Evolutionary conservation across 2,113 vertebrate genomes (phyloP), one percentile per base, ranked within the genome.

Genomic region (Cardinalis cardinalis): DNA sequence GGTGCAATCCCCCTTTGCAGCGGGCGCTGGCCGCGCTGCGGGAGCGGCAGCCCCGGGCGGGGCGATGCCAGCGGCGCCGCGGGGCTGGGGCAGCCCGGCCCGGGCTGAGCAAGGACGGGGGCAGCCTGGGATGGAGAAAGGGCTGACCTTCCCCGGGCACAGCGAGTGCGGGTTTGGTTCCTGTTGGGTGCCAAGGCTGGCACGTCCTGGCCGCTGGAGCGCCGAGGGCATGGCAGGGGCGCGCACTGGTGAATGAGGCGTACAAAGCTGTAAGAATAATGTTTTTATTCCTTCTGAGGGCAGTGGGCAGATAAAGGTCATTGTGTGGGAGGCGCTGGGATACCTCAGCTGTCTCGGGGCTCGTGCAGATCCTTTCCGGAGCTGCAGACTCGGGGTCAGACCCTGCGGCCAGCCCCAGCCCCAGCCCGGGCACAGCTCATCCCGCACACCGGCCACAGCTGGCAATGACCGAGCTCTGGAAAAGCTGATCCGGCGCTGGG

Each of bases 371-470:
- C 32, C 43, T 14, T 11, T 36, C 52, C 79, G 6, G 58, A 73
- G 71, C 53, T 28, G 52, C 34, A 9, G 0, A 6, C 4, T 1
- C 11, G 4, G 34, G 5, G 44, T 26, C 26, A 2, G 40, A 4
- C 29, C 7, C 25, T 2, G 60, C 29, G 5, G 3, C 0, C 5
- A 66, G 65, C 26, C 18, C 11, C 59, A 16, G 63, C 32, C 20
- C 36, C 7, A 1, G 14, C 7, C 31, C 5, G 6, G 46, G 21
- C 24, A 2, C 12, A 29, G 49, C 60, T 51, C 2, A 4, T 29
- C 83, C 72, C 16, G 65, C 41, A 3, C 59, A 0, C 28, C 18
- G 66, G 55, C 7, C 36, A 12, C 29, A 8, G 52, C 82, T 16
- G 60, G 25, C 9, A 0, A 7, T 2, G 48, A 5, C 56, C 18